Conservation (phyloP, 2,113 vertebrate species). For the Nothoprocta pentlandii region DNA sequence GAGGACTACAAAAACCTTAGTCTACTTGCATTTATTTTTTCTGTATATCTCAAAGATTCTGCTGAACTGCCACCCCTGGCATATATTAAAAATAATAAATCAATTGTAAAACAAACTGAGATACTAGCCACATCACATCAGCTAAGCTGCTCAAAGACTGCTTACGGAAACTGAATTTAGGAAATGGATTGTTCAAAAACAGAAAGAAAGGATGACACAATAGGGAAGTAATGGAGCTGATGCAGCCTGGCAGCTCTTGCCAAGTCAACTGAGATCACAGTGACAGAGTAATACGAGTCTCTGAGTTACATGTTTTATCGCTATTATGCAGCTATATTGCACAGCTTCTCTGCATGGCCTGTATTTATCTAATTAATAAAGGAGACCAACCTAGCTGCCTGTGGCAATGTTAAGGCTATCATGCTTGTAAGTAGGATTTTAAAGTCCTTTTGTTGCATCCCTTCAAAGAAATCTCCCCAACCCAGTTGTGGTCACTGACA, state of each 20-base stretch:
- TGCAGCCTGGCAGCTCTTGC: constrained; percentile 53
- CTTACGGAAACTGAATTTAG: not conserved
- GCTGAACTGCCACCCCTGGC: not conserved
- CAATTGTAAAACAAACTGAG: not conserved
- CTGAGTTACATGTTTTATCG: constrained; percentile 5
- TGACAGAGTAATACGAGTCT: not conserved
- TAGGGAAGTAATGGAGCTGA: constrained; percentile 46
- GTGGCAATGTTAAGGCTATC: not conserved
- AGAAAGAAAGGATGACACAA: constrained; percentile 46
- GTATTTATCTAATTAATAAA: constrained; percentile 7
- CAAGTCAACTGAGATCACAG: constrained; percentile 50
- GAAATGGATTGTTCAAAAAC: constrained; percentile 43
- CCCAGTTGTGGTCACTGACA: not conserved
- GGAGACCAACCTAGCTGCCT: not conserved
- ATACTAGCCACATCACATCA: not conserved
- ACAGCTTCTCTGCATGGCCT: not conserved
- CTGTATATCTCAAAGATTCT: not conserved
- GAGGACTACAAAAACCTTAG: not conserved
- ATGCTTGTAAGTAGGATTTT: not conserved
- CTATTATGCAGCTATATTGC: not conserved
- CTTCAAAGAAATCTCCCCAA: not conserved
- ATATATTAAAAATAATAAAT: not conserved
- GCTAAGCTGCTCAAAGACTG: not conserved
- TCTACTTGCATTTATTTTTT: not conserved
- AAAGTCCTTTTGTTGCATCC: not conserved